Percentiles rank a stretch among this genome's conserved stretches.
phyloP scores from a whole-genome alignment of 2,888 invertebrate species.

The Ectobius pallidus region DNA sequence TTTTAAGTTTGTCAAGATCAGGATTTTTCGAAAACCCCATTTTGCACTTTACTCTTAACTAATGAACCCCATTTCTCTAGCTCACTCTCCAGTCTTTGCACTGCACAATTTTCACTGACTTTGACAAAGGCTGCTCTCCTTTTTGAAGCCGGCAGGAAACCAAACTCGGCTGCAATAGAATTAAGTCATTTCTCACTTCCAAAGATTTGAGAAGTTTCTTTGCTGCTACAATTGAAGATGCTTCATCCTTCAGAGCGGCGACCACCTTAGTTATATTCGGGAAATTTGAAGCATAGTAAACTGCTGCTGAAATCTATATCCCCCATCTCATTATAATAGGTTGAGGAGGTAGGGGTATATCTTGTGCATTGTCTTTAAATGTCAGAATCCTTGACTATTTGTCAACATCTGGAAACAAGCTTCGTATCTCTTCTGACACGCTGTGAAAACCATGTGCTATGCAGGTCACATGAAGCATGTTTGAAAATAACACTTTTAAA shows the following conservation, averaged over 20 bases:
- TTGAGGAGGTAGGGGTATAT: neutral
- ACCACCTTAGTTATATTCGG: neutral
- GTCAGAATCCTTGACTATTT: neutral
- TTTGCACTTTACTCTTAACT: neutral
- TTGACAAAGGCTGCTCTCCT: neutral
- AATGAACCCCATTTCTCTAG: neutral
- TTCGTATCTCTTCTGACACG: constrained; percentile 2
- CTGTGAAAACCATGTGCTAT: constrained; percentile 1
- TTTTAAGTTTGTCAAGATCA: neutral
- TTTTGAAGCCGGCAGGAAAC: neutral
- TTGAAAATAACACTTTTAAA: neutral
- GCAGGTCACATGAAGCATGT: neutral
- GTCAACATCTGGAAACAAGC: neutral
- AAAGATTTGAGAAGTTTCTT: neutral
- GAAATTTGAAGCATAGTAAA: neutral
- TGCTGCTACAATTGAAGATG: neutral
- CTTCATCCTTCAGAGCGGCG: neutral
- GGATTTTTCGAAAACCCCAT: neutral
- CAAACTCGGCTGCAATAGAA: neutral
- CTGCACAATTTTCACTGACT: neutral
- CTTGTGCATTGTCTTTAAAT: neutral
- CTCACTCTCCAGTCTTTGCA: too few relatives aligned
- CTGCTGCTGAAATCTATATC: too few relatives aligned
- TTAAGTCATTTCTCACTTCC: neutral
- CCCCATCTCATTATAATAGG: neutral